Evolutionary conservation across 2,797 vertebrate genomes (phyloP), one percentile per base, ranked within the genome.

Genomic region (Apodemus agrarius): DNA sequence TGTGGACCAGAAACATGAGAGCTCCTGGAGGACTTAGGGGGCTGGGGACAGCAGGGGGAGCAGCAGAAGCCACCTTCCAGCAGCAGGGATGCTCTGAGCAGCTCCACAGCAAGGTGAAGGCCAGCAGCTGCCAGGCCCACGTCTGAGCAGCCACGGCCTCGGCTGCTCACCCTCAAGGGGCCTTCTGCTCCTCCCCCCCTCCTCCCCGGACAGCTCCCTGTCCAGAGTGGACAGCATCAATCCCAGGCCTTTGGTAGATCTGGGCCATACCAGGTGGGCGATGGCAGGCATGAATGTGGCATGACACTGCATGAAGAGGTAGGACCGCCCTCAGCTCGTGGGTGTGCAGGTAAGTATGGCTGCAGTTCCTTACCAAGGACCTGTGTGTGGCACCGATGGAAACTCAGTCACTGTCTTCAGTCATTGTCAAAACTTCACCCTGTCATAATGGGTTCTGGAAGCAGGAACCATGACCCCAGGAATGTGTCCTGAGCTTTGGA

Each of bases 1-100:
- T 97, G 89, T 97, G 98, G 97, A 97, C 98, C 98, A 98, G 97
- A 97, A 95, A 96, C 75, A 59, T 0, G 6, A 93, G 94, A 93
- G 63, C 57, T 91, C 43, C 24, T 11, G 4, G 59, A 79, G 85
- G 93, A 57, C 37, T 6, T 52, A 1, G 57, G 37, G 46, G 40
- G 4, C 22, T 74, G 24, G 76, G 76, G 22, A 69, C 29, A 85
- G 82, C 26, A 75, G 43, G 46, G 34, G 37, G 52, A 26, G 17
- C 29, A 57, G 76, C 19, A 43, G 26, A 87, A 59, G 24, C 11
- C 8, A 84, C 61, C 2, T 8, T 8, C 75, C 3, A 5, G 52
- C 12, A 17, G 24, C 37, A 21, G 19, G 21, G 59, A 40, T 67
- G 46, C 37, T 31, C 69, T 24, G 40, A 37, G 0, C 24, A 19